Evolutionary conservation across 1,140 invertebrate species (phyloP), one percentile per base, ranked within the genome.

Genomic region (Tetramorium simillimum): DNA sequence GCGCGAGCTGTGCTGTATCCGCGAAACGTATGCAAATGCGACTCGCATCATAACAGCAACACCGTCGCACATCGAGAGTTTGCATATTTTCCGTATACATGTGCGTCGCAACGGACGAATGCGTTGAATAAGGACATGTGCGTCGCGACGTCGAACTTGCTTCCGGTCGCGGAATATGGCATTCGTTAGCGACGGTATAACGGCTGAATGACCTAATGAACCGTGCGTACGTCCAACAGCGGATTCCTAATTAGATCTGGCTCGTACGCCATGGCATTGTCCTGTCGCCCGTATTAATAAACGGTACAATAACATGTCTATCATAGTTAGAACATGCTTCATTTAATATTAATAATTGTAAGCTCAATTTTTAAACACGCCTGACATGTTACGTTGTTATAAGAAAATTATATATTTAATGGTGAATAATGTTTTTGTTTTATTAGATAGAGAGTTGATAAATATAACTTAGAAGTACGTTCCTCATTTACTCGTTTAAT

Each of bases 171-270:
- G 40, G 81, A 76, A 76, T 76, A 76, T 33, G 81, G 77, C 28
- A 60, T 87, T 87, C 70, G 82, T 85, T 76, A 87, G 86, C 70
- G 28, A 18, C 40, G 14, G 46, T 82, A 63, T 82, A 85, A 85
- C 62, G 62, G 37, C 86, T 76, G 70, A 62, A n/a, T 67, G 62
- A 87, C 33, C 70, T 85, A 87, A 87, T 87, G 86, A 85, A 87
- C 81, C 80, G 84, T 67, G 80, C 70, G 82, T 73, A 33, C 72
- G 46, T 51, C 86, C 62, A 87, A 76, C 70, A 76, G 43, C 43
- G 49, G 21, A 58, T 46, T 58, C 43, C 69, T 87, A 85, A 87
- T 87, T 87, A 87, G 62, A 87, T 63, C 86, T 28, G 40, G 40
- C 53, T 85, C 46, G 46, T 78, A 37, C 18, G 37, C 58, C 21